Conservation (phyloP, 1,140 invertebrate species). For the Orius laevigatus region DNA sequence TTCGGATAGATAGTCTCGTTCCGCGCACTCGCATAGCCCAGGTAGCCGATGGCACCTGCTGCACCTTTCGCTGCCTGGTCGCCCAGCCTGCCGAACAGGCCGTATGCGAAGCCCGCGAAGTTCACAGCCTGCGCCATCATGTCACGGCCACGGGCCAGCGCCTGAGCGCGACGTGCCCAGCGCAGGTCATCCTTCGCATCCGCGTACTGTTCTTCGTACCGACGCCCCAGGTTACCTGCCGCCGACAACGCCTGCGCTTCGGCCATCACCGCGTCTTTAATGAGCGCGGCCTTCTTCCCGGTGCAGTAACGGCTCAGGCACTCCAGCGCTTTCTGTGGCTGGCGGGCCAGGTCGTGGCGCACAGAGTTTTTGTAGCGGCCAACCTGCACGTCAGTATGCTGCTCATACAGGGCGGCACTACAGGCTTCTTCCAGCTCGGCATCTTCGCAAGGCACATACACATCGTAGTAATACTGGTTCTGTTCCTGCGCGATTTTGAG, state of each 20-base stretch:
- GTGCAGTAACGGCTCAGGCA: background rate
- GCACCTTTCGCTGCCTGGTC: background rate
- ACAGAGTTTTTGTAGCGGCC: background rate
- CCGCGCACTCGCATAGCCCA: background rate
- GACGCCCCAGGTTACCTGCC: background rate
- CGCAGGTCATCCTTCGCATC: background rate
- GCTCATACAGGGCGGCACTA: background rate
- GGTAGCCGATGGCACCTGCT: background rate
- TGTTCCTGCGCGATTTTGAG: background rate
- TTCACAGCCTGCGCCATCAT: background rate
- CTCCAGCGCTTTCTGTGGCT: background rate
- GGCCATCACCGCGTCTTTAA: background rate
- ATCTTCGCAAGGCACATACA: background rate
- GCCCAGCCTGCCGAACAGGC: background rate
- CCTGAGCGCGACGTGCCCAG: background rate
- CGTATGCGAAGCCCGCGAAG: background rate
- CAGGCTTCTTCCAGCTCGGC: background rate
- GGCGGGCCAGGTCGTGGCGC: background rate
- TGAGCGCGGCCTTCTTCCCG: background rate
- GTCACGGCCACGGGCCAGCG: background rate
- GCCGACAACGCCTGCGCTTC: background rate
- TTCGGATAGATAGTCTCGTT: background rate
- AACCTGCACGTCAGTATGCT: background rate
- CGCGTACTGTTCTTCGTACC: background rate
- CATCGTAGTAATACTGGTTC: background rate